Evolutionary conservation across 2,113 vertebrate species (phyloP), one percentile per base, ranked within the genome.

Genomic region (Himantopus leucocephalus): DNA sequence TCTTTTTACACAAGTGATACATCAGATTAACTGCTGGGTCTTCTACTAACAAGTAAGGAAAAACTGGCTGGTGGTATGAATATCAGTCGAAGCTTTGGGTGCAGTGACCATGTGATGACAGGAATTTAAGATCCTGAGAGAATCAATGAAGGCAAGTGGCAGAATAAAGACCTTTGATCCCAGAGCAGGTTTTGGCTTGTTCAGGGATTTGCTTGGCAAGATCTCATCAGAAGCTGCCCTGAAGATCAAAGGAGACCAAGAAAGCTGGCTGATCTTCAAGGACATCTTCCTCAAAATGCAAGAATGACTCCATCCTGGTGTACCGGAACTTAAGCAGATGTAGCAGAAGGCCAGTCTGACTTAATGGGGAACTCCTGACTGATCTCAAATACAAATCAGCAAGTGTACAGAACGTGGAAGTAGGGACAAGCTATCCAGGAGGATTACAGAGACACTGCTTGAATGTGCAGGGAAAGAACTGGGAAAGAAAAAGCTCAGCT

Each of bases 361-460:
- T 50, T 56, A 66, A 75, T 0, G 0, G 39, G 6, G 23, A 71
- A 8, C 22, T 74, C 10, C 32, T 59, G 35, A 75, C 15, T 68
- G 32, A 64, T 81, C 29, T 88, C 39, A 82, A 85, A 60, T 47
- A 21, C 7, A 29, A 63, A 90, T 59, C 14, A 80, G 10, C 20
- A 67, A 72, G 16, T 4, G 10, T 58, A 58, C 16, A 58, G 53
- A 67, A 88, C 11, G 24, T 29, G 10, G n/a, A 93, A 88, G 3
- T 52, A 62, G 47, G 55, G 43, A 45, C 12, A 52, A 59, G 7
- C 1, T 58, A 21, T 14, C 22, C 16, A 23, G 35, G 13, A 66
- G 63, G 58, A 64, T 55, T 75, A 88, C 15, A 76, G 58, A 85
- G 19, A 50, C 8, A 48, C 21, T 63, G 63, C 48, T 64, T 0